phyloP scores from a whole-genome alignment of 2,888 invertebrate genomes.

The Noctua janthina region DNA sequence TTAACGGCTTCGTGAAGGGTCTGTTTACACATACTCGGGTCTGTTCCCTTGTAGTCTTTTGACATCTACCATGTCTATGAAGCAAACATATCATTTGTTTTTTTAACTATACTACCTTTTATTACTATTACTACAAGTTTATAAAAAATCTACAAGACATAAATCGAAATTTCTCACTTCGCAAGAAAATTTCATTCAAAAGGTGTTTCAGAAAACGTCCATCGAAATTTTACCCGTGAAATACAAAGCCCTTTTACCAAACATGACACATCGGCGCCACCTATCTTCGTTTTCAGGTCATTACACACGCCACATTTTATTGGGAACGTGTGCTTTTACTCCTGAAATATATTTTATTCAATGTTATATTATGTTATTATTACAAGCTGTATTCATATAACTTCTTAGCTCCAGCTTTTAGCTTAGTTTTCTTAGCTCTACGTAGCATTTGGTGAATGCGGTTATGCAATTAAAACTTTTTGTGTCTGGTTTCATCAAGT shows the following conservation, averaged over 20 bases:
- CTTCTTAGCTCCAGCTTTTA: neutral
- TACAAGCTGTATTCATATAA: neutral
- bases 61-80: too few species aligned
- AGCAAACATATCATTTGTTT: too few species aligned
- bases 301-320: slow-evolving; percentile 42
- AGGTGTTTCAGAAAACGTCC: slow-evolving; percentile 22
- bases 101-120: too few species aligned
- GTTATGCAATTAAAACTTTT: slow-evolving; percentile 5
- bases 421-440: neutral
- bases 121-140: too few species aligned
- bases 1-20: too few species aligned
- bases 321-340: slow-evolving; percentile 28
- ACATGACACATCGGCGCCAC: slow-evolving; percentile 43
- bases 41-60: too few species aligned
- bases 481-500: neutral
- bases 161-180: neutral
- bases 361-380: neutral
- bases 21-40: too few species aligned
- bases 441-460: neutral
- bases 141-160: neutral
- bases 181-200: slow-evolving; percentile 15
- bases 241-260: slow-evolving; percentile 16
- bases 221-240: slow-evolving; percentile 7
- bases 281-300: slow-evolving; percentile 51
- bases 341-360: slow-evolving; percentile 7